phyloP scores from a whole-genome alignment of 2,797 vertebrate genomes.

The Nannoperca obscura region DNA sequence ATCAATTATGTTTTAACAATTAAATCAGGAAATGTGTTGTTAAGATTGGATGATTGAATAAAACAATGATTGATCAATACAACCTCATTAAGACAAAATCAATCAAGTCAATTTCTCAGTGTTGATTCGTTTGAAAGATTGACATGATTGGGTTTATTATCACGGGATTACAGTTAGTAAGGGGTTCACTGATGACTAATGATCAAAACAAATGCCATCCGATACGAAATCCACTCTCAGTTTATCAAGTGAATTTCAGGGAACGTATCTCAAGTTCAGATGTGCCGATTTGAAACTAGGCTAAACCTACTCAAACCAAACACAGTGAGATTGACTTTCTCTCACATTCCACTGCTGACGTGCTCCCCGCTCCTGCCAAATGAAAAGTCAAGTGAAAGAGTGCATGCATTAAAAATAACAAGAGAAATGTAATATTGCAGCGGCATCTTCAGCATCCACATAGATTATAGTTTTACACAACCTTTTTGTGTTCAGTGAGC shows the following conservation, averaged over 20 bases:
- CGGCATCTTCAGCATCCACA: slow-evolving; percentile 6
- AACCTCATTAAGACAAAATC: slow-evolving; percentile 12
- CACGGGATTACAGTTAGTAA: slow-evolving; percentile 41
- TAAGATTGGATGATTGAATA: slow-evolving; percentile 8
- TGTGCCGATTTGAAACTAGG: slow-evolving; percentile 37
- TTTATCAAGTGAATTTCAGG: slow-evolving; percentile 32
- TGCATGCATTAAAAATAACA: slow-evolving; percentile 66
- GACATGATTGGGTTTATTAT: slow-evolving; percentile 36
- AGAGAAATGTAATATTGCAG: slow-evolving; percentile 18
- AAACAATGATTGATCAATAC: slow-evolving; percentile 6
- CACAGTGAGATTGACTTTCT: slow-evolving; percentile 46
- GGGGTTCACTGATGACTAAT: slow-evolving; percentile 35
- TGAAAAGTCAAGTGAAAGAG: slow-evolving; percentile 69
- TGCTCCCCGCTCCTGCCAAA: slow-evolving; percentile 73
- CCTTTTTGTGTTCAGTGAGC: slow-evolving; percentile 7
- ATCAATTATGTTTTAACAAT: background rate
- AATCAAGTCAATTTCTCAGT: background rate
- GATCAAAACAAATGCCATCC: slow-evolving; percentile 44
- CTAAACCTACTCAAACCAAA: slow-evolving; percentile 71
- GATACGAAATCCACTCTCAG: slow-evolving; percentile 42
- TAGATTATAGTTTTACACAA: background rate
- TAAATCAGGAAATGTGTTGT: slow-evolving; percentile 11
- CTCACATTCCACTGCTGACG: slow-evolving; percentile 79
- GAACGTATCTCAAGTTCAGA: slow-evolving; percentile 23
- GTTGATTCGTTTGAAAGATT: slow-evolving; percentile 12